Percentiles rank a stretch among this genome's conserved stretches.
Evolutionary conservation across 64 coral and sea anemone species (phyloP).

Genomic region (Dendrophyllia cribrosa): DNA sequence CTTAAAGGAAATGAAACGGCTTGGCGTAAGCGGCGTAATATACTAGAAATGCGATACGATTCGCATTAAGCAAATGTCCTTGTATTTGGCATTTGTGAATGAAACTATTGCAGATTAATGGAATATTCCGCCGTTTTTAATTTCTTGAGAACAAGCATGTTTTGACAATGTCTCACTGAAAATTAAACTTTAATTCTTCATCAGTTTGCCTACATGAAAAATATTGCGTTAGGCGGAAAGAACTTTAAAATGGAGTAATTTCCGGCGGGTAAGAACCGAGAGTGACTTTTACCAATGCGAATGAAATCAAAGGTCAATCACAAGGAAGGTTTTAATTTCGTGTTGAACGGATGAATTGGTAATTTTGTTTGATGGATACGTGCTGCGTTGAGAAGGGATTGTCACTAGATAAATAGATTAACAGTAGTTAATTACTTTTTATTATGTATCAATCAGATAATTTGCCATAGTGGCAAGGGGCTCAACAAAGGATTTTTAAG

Average conservation of each 20-base stretch:
- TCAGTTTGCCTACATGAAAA: constrained; percentile 11
- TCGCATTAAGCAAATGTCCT: constrained; percentile 24
- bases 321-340: constrained; percentile 51
- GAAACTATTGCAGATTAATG: constrained; percentile 8
- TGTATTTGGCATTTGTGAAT: constrained; percentile 27
- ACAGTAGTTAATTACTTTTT: constrained; percentile 45
- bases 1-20: background rate
- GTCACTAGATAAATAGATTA: constrained; percentile 70
- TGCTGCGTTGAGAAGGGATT: constrained; percentile 39
- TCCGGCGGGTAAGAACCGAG: constrained; percentile 50
- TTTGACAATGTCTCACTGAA: constrained; percentile 24
- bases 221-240: constrained; percentile 20
- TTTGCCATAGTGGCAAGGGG: constrained; percentile 44
- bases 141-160: constrained; percentile 26
- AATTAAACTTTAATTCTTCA: constrained; percentile 52
- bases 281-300: constrained; percentile 57
- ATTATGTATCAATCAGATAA: constrained; percentile 61
- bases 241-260: constrained; percentile 39
- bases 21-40: background rate
- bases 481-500: constrained; percentile 54
- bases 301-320: constrained; percentile 49
- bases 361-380: constrained; percentile 22
- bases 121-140: constrained; percentile 10
- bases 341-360: constrained; percentile 21
- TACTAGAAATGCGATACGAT: constrained; percentile 22